These are phyloP conservation scores for Hirtodrosophila cameraria DNA, from an alignment of 2,888 invertebrate species.

Conservation along the genomic window DNA sequence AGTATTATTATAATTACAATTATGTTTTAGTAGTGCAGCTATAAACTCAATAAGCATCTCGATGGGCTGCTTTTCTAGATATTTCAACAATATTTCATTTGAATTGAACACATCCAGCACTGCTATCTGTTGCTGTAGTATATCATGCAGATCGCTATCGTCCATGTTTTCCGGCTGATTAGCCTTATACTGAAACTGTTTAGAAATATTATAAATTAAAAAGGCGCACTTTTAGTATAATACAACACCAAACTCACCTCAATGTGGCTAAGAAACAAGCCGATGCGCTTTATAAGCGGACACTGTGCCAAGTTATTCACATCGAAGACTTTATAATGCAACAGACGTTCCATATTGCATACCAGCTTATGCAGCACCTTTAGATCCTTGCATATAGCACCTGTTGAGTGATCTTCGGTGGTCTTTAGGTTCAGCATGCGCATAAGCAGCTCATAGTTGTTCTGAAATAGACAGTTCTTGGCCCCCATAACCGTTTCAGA, in stretches of 20 bases:
- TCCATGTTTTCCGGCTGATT: conserved; percentile 50
- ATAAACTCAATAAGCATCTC: conserved; percentile 77
- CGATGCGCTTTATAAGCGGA: conserved; percentile 81
- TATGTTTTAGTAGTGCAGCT: conserved; percentile 54
- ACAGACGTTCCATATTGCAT: conserved; percentile 67
- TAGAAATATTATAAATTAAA: too few relatives aligned
- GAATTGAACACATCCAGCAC: conserved; percentile 68
- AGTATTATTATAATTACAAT: conserved; percentile 54
- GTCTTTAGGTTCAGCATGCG: conserved; percentile 71
- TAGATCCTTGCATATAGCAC: conserved; percentile 66
- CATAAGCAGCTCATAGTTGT: conserved; percentile 80
- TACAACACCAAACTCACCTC: conserved; percentile 76
- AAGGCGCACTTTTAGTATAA: too few relatives aligned
- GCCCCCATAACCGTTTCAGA: not conserved
- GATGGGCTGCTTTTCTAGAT: conserved; percentile 73
- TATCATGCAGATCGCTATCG: conserved; percentile 64
- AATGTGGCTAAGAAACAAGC: conserved; percentile 79
- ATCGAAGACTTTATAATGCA: conserved; percentile 76
- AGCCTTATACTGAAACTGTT: conserved; percentile 78
- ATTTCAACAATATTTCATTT: conserved; percentile 57
- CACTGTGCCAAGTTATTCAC: conserved; percentile 60
- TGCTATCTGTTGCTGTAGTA: conserved; percentile 62
- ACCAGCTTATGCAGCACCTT: conserved; percentile 65
- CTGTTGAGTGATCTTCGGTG: conserved; percentile 53
- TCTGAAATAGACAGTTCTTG: conserved; percentile 77